Evolutionary conservation across 2,113 vertebrate species (phyloP).

Genomic region (Trochalopteron elliotii): DNA sequence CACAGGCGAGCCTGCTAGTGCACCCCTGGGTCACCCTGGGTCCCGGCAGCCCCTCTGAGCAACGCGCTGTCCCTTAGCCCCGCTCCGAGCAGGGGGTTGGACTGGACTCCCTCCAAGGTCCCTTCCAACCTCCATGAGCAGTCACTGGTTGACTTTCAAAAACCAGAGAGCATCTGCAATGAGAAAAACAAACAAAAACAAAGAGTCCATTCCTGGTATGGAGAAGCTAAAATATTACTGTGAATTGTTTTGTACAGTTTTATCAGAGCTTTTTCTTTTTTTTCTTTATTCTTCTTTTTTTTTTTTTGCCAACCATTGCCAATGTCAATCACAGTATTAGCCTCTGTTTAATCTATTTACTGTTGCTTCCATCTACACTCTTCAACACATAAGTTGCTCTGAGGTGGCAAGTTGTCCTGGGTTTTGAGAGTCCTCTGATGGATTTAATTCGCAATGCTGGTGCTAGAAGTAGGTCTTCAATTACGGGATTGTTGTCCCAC

Average conservation of each 20-base stretch:
- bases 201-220: constrained; percentile 80
- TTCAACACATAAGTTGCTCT: constrained; percentile 79
- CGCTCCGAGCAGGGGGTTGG: neutral
- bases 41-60: constrained; percentile 43
- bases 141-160: constrained; percentile 73
- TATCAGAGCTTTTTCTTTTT: constrained; percentile 73
- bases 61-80: constrained; percentile 20
- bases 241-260: constrained; percentile 91
- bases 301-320: constrained; percentile 83
- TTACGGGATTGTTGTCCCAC: constrained; percentile 82
- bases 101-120: neutral
- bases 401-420: constrained; percentile 86
- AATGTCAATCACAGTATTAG: constrained; percentile 99
- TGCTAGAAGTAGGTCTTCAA: constrained; percentile 88
- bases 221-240: constrained; percentile 88
- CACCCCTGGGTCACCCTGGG: neutral
- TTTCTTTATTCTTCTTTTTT: constrained; percentile 27
- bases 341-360: constrained; percentile 83
- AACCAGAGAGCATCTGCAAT: constrained; percentile 76
- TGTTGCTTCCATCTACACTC: constrained; percentile 82
- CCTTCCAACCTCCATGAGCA: constrained; percentile 43
- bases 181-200: constrained; percentile 45
- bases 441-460: constrained; percentile 85
- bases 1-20: neutral
- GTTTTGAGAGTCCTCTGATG: constrained; percentile 83